Conservation (phyloP, 2,113 vertebrate species). For the Vicugna pacos region DNA sequence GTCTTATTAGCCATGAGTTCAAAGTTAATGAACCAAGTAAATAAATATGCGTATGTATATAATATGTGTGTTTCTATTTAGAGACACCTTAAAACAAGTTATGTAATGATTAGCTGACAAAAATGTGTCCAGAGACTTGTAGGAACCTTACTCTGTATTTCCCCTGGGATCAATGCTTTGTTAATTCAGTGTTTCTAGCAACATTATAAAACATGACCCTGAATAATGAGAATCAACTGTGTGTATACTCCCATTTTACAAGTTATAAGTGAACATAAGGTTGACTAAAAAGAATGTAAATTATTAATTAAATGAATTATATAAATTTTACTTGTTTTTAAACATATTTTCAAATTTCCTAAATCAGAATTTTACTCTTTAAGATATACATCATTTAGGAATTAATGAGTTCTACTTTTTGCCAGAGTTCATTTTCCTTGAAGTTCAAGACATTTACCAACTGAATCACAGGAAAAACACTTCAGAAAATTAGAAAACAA, state of each 20-base stretch:
- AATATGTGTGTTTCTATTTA: neutral
- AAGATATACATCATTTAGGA: neutral
- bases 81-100: neutral
- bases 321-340: neutral
- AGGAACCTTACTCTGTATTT: neutral
- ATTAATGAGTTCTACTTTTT: neutral
- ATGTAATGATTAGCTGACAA: neutral
- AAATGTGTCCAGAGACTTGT: neutral
- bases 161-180: neutral
- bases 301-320: neutral
- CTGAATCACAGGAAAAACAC: neutral
- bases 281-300: neutral
- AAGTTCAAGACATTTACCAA: neutral
- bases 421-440: neutral
- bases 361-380: neutral
- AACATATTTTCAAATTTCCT: neutral
- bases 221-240: neutral
- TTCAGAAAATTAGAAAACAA: slow-evolving; percentile 2
- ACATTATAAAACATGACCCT: neutral
- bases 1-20: neutral
- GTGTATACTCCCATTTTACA: neutral
- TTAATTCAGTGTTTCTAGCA: neutral
- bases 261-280: neutral
- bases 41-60: neutral
- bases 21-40: neutral